Percentiles rank a stretch among this genome's conserved stretches.
Conservation (phyloP, 2,113 vertebrate genomes). For the Phaethornis superciliosus region DNA sequence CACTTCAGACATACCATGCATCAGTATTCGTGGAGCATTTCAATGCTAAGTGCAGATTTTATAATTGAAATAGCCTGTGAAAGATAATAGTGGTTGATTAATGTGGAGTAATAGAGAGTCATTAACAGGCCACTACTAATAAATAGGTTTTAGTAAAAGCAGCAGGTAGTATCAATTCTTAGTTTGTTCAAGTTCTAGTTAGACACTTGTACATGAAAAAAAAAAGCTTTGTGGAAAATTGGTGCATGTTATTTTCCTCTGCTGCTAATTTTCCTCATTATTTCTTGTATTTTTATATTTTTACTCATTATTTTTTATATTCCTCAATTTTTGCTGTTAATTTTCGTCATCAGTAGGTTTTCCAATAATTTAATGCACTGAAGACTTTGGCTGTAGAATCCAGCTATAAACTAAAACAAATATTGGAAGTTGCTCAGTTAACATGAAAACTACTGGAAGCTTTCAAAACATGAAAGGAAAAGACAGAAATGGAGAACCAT, state of each 20-base stretch:
- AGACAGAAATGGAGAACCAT: neutral
- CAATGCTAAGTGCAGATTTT: neutral
- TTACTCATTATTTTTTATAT: too few species aligned
- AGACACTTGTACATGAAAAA: neutral
- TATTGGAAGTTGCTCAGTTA: neutral
- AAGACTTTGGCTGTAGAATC: neutral
- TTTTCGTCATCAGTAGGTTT: neutral
- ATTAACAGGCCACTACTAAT: neutral
- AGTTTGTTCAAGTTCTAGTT: neutral
- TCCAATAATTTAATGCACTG: neutral
- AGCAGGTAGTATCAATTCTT: neutral
- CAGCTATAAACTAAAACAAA: neutral
- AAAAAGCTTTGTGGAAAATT: neutral
- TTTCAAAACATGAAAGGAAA: neutral
- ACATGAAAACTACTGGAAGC: neutral
- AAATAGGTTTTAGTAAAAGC: neutral
- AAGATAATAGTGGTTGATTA: neutral
- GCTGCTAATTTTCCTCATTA: neutral
- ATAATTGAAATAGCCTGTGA: neutral
- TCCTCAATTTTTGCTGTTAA: too few species aligned
- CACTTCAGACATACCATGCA: neutral
- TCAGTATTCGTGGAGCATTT: neutral
- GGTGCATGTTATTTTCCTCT: neutral
- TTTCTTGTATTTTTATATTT: too few species aligned
- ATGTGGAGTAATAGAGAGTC: neutral